Base-by-base conservation (phyloP, 2,797 vertebrate genomes). In the Hydrolagus colliei region DNA sequence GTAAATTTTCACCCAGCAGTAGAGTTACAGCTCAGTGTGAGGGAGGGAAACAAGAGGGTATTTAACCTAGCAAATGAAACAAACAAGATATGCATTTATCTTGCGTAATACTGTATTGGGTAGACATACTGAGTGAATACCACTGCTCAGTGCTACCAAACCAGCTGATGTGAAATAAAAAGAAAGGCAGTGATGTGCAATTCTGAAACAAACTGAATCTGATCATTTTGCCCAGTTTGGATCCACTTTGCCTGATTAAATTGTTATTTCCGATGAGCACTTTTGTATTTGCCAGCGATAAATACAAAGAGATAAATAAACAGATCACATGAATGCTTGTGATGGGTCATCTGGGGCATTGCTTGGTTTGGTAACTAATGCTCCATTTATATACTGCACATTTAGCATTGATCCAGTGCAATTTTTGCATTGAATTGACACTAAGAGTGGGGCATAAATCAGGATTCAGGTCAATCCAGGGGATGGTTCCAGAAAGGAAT, bases 261-360 rank as follows among this genome's bases (percentile, higher is more conserved):
- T 52, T 84, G 79, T 84, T 84, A 84, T 84, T 84, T 84, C 67
- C 41, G 79, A 52, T 71, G 79, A 84, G 79, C 79, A 41, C 79
- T 35, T 84, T 84, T 32, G 65, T 52, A 52, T 84, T 84, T 84
- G 32, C 71, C 41, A 68, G 14, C 62, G 63, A 84, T 84, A 84
- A 71, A 84, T 84, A 84, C 67, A 84, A 18, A 32, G 79, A 71
- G 71, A 84, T 84, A 68, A 84, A 67, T 84, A 41, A 84, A 68
- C 79, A 84, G 63, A 52, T 84, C 79, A 71, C n/a, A 18, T 32
- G 65, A 84, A 35, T 84, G 65, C 65, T 10, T 20, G 65, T 68
- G 65, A 71, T 71, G 68, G 71, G 71, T 71, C 79, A 84, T 84
- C 27, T 41, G 16, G 79, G 41, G 41, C 41, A 52, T 52, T 52